Evolutionary conservation across 2,888 invertebrate genomes (phyloP).

Genomic region (Protonemura montana): DNA sequence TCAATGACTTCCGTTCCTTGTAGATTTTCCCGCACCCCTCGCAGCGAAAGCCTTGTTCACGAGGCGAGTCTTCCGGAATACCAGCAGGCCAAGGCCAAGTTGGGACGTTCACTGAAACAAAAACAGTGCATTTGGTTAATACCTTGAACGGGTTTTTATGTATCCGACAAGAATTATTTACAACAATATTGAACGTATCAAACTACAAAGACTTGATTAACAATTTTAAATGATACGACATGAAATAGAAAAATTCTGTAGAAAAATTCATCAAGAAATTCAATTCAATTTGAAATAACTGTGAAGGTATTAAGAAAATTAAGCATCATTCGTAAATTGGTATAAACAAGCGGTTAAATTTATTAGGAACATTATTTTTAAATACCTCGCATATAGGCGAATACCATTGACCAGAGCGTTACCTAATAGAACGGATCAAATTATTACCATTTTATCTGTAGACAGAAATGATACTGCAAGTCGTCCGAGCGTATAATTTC

Average conservation of each 20-base stretch:
- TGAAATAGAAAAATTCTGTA: too few species aligned
- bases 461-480: too few species aligned
- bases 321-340: neutral
- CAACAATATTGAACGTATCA: neutral
- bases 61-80: neutral
- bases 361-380: neutral
- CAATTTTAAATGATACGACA: neutral
- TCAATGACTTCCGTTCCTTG: constrained; percentile 53
- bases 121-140: neutral
- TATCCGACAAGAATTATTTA: neutral
- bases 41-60: constrained; percentile 62
- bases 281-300: too few species aligned
- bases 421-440: neutral
- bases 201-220: neutral
- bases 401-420: neutral
- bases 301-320: too few species aligned
- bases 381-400: neutral
- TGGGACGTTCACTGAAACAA: neutral
- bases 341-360: neutral
- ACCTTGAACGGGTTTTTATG: neutral
- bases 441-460: neutral
- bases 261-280: too few species aligned
- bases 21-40: constrained; percentile 60
- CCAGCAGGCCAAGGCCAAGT: neutral
- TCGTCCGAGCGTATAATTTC: too few species aligned